These are phyloP conservation scores for Drosophila tropicalis DNA, from an alignment of 1,140 invertebrate genomes.

Conservation along the genomic window DNA sequence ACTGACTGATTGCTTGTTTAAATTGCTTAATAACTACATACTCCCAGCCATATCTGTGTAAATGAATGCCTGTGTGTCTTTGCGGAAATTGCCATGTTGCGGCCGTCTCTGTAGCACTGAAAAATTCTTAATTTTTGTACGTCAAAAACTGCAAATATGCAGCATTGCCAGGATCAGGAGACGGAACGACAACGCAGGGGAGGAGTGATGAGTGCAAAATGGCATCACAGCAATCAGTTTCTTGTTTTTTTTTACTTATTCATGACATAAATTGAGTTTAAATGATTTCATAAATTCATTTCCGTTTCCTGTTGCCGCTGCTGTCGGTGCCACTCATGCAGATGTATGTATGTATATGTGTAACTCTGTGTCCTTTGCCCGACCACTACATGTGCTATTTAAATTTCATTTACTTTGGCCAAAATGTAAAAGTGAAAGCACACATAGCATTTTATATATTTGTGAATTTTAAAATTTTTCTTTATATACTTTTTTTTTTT, in stretches of 20 bases:
- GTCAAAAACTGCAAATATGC: constrained; percentile 4
- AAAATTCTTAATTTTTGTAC: constrained; percentile 33
- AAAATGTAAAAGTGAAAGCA: constrained; percentile 39
- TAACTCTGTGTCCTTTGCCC: neutral
- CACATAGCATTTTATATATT: constrained; percentile 5
- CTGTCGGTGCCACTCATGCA: neutral
- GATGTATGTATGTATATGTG: neutral
- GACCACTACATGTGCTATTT: constrained; percentile 35
- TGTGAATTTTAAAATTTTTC: neutral
- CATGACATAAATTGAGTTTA: constrained; percentile 72
- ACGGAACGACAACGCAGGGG: constrained; percentile 16
- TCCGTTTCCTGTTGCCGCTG: constrained; percentile 57
- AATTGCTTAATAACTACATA: constrained; percentile 62
- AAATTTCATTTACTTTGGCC: constrained; percentile 52
- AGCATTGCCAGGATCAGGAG: constrained; percentile 2
- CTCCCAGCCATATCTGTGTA: constrained; percentile 5
- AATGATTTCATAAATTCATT: constrained; percentile 80
- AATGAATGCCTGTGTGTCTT: constrained; percentile 26
- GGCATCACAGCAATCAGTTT: constrained; percentile 32
- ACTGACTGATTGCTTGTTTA: constrained; percentile 48
- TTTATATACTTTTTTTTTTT: constrained; percentile 27
- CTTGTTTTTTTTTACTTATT: constrained; percentile 66
- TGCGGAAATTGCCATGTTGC: constrained; percentile 74
- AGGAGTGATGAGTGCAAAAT: constrained; percentile 8
- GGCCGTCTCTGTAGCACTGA: constrained; percentile 28